Percentiles rank a stretch among this genome's conserved stretches.
Evolutionary conservation across 2,797 vertebrate species (phyloP).

Genomic region (Pristis pectinata): DNA sequence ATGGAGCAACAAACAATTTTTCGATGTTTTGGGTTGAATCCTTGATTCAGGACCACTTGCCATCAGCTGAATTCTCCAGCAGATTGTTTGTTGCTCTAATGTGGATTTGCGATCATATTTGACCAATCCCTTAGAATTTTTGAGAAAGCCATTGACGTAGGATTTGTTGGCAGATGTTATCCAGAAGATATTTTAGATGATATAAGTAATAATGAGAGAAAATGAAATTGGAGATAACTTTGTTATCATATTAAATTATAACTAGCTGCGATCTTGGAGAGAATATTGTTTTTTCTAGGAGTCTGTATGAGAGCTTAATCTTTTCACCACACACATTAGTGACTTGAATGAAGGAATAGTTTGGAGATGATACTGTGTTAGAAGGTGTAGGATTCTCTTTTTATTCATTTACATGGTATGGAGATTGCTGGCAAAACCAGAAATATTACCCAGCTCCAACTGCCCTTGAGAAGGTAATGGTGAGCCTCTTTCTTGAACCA

Average conservation of each 20-base stretch:
- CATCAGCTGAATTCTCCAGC: too few relatives aligned
- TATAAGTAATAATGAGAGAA: neutral
- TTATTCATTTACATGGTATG: too few relatives aligned
- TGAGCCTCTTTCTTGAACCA: too few relatives aligned
- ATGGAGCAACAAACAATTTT: too few relatives aligned
- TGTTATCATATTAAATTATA: neutral
- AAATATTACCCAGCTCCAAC: too few relatives aligned
- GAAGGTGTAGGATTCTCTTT: neutral
- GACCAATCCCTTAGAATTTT: neutral
- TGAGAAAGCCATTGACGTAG: neutral
- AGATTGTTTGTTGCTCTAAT: too few relatives aligned
- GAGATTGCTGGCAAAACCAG: too few relatives aligned
- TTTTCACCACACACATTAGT: neutral
- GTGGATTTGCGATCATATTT: neutral
- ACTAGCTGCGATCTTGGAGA: neutral
- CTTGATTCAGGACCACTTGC: too few relatives aligned
- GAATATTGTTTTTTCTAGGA: neutral
- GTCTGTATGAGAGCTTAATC: neutral
- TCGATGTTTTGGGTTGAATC: too few relatives aligned
- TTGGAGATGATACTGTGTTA: neutral
- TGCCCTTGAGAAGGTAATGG: too few relatives aligned
- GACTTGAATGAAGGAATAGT: neutral
- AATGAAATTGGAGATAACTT: neutral
- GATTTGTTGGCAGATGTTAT: neutral
- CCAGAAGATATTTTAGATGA: neutral